A percentile compares a stretch with the other conserved stretches of the same genome.
phyloP scores from a whole-genome alignment of 2,888 invertebrate species.

The Volucella bombylans region DNA sequence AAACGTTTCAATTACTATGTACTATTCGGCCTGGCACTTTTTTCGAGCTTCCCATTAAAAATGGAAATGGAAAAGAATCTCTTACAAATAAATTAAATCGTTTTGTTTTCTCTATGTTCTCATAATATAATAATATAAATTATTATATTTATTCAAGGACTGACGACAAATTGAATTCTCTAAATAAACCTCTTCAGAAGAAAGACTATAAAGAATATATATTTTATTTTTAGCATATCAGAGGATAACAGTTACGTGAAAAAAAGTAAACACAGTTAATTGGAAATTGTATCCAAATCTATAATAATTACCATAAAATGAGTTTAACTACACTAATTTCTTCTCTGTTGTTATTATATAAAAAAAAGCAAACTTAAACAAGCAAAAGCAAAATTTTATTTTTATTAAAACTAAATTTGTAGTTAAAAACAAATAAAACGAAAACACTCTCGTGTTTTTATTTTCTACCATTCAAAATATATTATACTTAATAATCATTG shows the following conservation, averaged over 20 bases:
- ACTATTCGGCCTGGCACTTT: no score
- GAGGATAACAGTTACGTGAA: slow-evolving; percentile 20
- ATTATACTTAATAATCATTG: slow-evolving; percentile 59
- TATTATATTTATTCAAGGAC: slow-evolving; percentile 24
- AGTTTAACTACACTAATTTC: slow-evolving; percentile 39
- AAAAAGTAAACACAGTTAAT: slow-evolving; percentile 24
- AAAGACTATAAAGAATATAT: slow-evolving; percentile 34
- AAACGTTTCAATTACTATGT: no score
- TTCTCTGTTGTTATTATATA: slow-evolving; percentile 39
- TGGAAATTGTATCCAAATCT: slow-evolving; percentile 22
- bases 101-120: slow-evolving; percentile 10
- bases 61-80: slow-evolving; percentile 11
- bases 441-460: slow-evolving; percentile 30
- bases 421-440: slow-evolving; percentile 22
- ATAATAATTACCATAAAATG: slow-evolving; percentile 36
- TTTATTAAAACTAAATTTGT: slow-evolving; percentile 35
- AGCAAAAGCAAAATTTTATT: slow-evolving; percentile 17
- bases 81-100: background rate
- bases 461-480: slow-evolving; percentile 35
- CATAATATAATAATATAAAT: background rate
- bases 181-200: slow-evolving; percentile 20
- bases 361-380: background rate
- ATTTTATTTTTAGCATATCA: slow-evolving; percentile 69
- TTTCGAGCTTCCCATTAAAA: no score
- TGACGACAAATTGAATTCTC: slow-evolving; percentile 26